Percentiles rank a stretch among this genome's conserved stretches.
These are phyloP conservation scores for Lonchura striata DNA, from an alignment of 2,113 vertebrate species.

Conservation along the genomic window DNA sequence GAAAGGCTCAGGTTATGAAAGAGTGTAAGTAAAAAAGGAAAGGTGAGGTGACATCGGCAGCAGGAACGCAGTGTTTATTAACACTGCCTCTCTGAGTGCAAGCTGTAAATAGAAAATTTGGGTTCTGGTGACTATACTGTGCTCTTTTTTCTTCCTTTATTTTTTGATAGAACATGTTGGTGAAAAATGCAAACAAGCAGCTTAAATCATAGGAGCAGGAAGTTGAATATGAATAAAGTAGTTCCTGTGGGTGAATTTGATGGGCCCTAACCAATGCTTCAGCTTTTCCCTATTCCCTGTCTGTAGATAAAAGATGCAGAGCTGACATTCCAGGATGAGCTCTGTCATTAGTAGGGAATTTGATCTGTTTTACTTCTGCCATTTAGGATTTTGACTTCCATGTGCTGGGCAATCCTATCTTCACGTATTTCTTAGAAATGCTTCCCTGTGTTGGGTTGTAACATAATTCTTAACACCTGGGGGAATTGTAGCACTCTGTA, in stretches of 20 bases:
- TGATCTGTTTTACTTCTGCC: not conserved
- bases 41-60: not conserved
- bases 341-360: not conserved
- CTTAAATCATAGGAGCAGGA: not conserved
- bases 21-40: not conserved
- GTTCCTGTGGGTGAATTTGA: not conserved
- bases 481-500: conserved; percentile 5
- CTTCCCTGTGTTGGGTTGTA: conserved; percentile 11
- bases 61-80: not conserved
- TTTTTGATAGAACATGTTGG: not conserved
- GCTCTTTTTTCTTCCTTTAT: not conserved
- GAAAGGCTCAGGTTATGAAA: not conserved
- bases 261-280: not conserved
- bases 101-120: not conserved
- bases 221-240: not conserved
- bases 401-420: not conserved
- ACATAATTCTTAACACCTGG: not conserved
- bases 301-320: not conserved
- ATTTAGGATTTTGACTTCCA: conserved; percentile 35
- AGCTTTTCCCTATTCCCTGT: not conserved
- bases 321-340: not conserved
- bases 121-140: not conserved
- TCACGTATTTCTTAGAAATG: conserved; percentile 11
- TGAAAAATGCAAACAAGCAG: not conserved
- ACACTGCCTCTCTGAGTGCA: not conserved